Base-by-base conservation (phyloP, 64 coral and sea anemone species). In the Dendrophyllia cribrosa region DNA sequence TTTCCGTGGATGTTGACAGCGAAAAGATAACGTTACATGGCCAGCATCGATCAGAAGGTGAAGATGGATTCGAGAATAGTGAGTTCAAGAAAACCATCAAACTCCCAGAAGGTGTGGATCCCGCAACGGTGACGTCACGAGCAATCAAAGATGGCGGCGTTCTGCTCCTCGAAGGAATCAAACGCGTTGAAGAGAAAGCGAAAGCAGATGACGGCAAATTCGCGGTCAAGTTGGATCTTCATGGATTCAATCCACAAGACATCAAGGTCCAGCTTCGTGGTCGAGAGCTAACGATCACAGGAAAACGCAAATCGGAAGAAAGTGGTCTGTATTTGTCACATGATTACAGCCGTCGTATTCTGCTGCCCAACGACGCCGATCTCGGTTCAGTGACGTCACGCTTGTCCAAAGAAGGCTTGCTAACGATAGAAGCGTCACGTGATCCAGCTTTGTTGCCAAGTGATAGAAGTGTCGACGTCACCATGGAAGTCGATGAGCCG, bases 251-350 rank as follows among this genome's bases (percentile, higher is more conserved):
- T 17, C 89, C 86, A 8, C 86, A 92, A 14, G 96, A 95, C 17
- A 95, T 98, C 87, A 91, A 92, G 73, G 93, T 98, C 3, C 88
- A 98, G 47, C 78, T 98, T 55, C 44, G 79, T 2, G 70, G 88
- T 53, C 83, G 93, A 58, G 96, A 98, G 78, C 46, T 98, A 3
- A 86, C 87, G 24, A 53, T 98, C 56, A 86, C 16, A 48, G 93
- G 83, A 15, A 93, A 91, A 55, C 90, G 85, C 14, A 74, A 84
- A 58, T 75, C 87, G 1, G 94, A 93, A 67, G 79, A 92, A 7
- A 66, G 88, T 3, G 89, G 89, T 22, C 71, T 44, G 15, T 56
- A 73, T 16, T 23, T 64, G 20, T 89, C 96, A 60, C 80, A 87
- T 26, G 79, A 91, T 4, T 95, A 90, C 44, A 95, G 83, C 9